These are phyloP conservation scores for Zapus hudsonius DNA, from an alignment of 2,113 vertebrate species.

Conservation along the genomic window DNA sequence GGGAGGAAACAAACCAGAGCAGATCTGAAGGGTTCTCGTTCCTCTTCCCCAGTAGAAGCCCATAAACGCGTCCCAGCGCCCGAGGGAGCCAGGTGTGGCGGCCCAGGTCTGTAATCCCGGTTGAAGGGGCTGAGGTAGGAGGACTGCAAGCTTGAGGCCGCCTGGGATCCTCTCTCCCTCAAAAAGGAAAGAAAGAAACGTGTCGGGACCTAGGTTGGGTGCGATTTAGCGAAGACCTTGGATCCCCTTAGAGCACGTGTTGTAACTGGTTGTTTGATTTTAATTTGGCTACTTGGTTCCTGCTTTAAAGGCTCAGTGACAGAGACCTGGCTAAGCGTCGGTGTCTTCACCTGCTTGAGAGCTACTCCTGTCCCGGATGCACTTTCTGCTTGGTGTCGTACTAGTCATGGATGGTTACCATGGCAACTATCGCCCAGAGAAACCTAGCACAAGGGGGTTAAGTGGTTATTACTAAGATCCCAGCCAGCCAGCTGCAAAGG, in stretches of 20 bases:
- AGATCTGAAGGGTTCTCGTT: neutral
- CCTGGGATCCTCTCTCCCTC: no score
- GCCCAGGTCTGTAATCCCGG: no score
- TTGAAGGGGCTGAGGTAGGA: neutral
- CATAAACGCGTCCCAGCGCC: neutral
- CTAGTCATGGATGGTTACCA: neutral
- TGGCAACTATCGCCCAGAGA: no score
- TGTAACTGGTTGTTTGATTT: neutral
- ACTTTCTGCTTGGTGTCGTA: neutral
- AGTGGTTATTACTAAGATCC: no score
- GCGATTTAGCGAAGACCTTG: neutral
- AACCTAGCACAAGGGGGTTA: no score
- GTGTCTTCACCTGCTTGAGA: neutral
- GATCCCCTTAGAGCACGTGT: neutral
- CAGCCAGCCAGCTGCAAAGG: no score
- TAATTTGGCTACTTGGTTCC: neutral
- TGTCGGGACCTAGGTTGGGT: neutral
- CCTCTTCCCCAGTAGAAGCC: neutral
- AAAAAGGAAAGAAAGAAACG: neutral
- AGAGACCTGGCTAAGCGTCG: neutral
- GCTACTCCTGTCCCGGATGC: neutral
- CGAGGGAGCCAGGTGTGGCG: neutral
- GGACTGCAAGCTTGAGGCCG: neutral
- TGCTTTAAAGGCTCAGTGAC: neutral
- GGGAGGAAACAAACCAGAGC: neutral